Percentiles rank a stretch among this genome's conserved stretches.
Conservation (phyloP, 1,140 invertebrate species). For the Aphelinus certus region DNA sequence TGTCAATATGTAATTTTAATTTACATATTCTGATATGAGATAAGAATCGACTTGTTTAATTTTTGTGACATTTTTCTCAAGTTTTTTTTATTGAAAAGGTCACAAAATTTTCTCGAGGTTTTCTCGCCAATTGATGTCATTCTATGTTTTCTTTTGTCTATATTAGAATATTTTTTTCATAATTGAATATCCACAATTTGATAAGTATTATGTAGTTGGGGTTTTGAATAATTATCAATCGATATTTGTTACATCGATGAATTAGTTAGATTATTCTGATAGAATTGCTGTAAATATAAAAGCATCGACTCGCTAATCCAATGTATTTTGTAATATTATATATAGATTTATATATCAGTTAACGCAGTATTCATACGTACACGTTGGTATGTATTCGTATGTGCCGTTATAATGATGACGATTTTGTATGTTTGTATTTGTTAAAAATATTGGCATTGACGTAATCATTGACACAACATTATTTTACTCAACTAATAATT, state of each 20-base stretch:
- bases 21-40: not conserved
- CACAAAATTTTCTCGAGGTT: not conserved
- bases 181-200: conserved; percentile 17
- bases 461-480: not conserved
- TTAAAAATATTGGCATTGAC: conserved; percentile 15
- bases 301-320: conserved; percentile 26
- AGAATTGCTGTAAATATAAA: conserved; percentile 34
- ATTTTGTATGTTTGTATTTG: conserved; percentile 22
- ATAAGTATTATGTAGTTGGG: conserved; percentile 22
- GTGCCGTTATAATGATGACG: conserved; percentile 25
- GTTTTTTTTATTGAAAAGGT: not conserved
- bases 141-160: not conserved
- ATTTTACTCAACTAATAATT: conserved; percentile 23
- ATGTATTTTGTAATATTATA: conserved; percentile 37
- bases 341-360: conserved; percentile 31
- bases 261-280: conserved; percentile 10
- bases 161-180: conserved; percentile 1
- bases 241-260: not conserved
- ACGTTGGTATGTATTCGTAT: conserved; percentile 40
- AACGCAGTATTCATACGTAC: conserved; percentile 37
- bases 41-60: not conserved
- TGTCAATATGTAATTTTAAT: conserved; percentile 2
- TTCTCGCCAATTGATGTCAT: too few species aligned
- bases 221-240: conserved; percentile 15
- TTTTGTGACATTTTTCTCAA: not conserved